Percentiles rank a stretch among this genome's conserved stretches.
Evolutionary conservation across 2,888 invertebrate species (phyloP).

Genomic region (Agrotis clavis): DNA sequence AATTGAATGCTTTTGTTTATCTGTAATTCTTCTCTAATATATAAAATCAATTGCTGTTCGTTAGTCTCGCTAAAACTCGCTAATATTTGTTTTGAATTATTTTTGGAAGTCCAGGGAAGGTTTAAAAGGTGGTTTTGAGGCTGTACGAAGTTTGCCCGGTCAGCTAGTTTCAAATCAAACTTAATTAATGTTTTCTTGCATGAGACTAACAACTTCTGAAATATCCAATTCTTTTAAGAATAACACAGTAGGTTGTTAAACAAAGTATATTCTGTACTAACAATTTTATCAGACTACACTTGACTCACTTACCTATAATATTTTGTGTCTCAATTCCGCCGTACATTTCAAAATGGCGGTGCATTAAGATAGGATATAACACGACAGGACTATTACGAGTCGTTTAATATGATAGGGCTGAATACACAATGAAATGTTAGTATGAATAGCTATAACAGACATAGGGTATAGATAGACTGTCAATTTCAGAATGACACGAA

Average conservation of each 20-base stretch:
- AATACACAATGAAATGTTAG: slow-evolving; percentile 54
- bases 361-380: slow-evolving; percentile 49
- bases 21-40: no score
- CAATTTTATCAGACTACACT: slow-evolving; percentile 33
- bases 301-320: slow-evolving; percentile 24
- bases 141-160: no score
- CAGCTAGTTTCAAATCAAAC: background rate
- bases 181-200: background rate
- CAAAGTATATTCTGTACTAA: background rate
- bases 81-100: no score
- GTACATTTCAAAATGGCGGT: slow-evolving; percentile 50
- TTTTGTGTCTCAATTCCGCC: slow-evolving; percentile 45
- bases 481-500: background rate
- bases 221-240: background rate
- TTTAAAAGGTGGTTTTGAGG: no score
- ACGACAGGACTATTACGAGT: slow-evolving; percentile 38
- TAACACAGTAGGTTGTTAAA: background rate
- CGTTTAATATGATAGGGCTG: slow-evolving; percentile 42
- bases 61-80: no score
- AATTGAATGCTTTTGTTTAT: no score
- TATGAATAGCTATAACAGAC: slow-evolving; percentile 8
- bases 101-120: no score
- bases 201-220: background rate
- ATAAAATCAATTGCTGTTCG: no score
- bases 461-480: slow-evolving; percentile 16